These are phyloP conservation scores for Perdita meconis DNA, from an alignment of 2,888 invertebrate genomes.

Conservation along the genomic window DNA sequence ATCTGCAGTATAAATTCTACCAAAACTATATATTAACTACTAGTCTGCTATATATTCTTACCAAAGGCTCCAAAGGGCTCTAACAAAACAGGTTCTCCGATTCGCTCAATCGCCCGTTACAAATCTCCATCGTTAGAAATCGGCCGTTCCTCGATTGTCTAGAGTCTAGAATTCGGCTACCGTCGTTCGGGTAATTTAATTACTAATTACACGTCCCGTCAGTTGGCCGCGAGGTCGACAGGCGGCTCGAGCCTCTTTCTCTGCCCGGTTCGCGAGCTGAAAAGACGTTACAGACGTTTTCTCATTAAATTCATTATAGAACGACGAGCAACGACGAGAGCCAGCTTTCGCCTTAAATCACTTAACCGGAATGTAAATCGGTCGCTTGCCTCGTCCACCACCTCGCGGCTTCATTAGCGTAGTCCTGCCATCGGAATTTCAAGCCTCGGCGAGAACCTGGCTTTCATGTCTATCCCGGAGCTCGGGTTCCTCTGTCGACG, in stretches of 20 bases:
- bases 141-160: slow-evolving; percentile 20
- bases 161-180: slow-evolving; percentile 27
- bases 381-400: slow-evolving; percentile 42
- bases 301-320: slow-evolving; percentile 69
- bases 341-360: slow-evolving; percentile 54
- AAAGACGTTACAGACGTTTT: slow-evolving; percentile 53
- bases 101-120: not conserved
- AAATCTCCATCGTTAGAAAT: slow-evolving; percentile 17
- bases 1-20: no score
- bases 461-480: not conserved
- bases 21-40: no score
- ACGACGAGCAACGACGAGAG: slow-evolving; percentile 52
- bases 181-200: slow-evolving; percentile 52
- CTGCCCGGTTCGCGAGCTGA: slow-evolving; percentile 26
- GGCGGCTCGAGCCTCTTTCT: slow-evolving; percentile 13
- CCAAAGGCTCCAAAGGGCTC: no score
- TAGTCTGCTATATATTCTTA: no score
- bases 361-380: slow-evolving; percentile 65
- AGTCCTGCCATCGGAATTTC: slow-evolving; percentile 45
- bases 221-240: slow-evolving; percentile 23
- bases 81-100: slow-evolving; percentile 9
- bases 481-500: slow-evolving; percentile 5
- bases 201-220: slow-evolving; percentile 55
- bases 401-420: slow-evolving; percentile 54
- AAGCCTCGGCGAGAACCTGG: slow-evolving; percentile 21